Evolutionary conservation across 2,797 vertebrate species (phyloP).

Genomic region (Botia kubotai): DNA sequence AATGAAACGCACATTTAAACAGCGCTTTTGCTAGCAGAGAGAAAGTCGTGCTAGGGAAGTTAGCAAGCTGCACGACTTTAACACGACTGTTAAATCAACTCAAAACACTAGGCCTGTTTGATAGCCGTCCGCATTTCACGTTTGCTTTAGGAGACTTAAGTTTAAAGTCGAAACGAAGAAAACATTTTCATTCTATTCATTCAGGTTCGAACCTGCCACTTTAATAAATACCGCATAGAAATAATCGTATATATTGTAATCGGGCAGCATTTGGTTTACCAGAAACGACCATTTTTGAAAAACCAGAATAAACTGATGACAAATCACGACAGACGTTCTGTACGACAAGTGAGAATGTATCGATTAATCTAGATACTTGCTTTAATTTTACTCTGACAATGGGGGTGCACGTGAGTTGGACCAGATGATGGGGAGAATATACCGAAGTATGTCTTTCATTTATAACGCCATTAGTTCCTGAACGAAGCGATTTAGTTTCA

Average conservation of each 20-base stretch:
- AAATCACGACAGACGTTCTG: not conserved
- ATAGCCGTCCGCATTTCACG: not conserved
- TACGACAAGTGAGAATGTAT: not conserved
- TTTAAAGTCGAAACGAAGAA: not conserved
- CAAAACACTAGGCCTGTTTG: slow-evolving; percentile 26
- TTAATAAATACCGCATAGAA: not conserved
- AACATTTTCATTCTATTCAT: not conserved
- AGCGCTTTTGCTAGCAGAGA: not conserved
- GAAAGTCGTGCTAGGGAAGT: slow-evolving; percentile 52
- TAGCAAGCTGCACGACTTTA: slow-evolving; percentile 18
- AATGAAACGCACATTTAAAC: not conserved
- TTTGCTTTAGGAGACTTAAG: not conserved
- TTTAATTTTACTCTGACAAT: not conserved
- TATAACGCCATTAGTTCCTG: not conserved
- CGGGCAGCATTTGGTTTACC: not conserved
- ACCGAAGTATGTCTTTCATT: not conserved
- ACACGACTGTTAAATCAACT: slow-evolving; percentile 29
- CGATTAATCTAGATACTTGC: not conserved
- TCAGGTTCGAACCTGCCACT: not conserved
- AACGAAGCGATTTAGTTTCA: not conserved
- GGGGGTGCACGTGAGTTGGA: not conserved
- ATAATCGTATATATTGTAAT: too few relatives aligned
- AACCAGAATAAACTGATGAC: not conserved
- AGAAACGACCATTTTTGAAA: not conserved
- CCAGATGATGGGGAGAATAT: slow-evolving; percentile 3